Evolutionary conservation across 1,140 invertebrate species (phyloP).

Genomic region (Prorops nasuta): DNA sequence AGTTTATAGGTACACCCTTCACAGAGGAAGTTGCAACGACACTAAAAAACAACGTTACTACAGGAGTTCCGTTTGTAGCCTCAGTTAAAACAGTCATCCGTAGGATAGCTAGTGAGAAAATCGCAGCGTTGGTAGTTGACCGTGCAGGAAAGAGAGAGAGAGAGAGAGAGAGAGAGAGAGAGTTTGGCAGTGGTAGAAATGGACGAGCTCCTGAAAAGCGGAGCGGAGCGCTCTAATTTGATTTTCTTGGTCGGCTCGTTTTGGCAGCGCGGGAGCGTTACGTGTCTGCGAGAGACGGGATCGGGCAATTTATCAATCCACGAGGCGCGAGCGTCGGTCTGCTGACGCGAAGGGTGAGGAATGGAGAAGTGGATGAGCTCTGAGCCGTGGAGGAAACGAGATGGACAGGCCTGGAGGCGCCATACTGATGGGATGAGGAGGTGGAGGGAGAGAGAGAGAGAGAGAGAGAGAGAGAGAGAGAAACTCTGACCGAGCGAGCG

Average conservation of each 20-base stretch:
- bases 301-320: constrained; percentile 55
- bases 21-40: too few species aligned
- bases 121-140: neutral
- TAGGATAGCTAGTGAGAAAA: too few species aligned
- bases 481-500: constrained; percentile 52
- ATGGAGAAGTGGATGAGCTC: neutral
- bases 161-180: constrained; percentile 10
- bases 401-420: too few species aligned
- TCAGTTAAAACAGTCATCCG: too few species aligned
- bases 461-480: constrained; percentile 31
- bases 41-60: too few species aligned
- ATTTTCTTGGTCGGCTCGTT: constrained; percentile 42
- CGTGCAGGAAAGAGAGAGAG: neutral
- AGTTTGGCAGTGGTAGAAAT: constrained; percentile 1
- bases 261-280: constrained; percentile 42
- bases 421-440: too few species aligned
- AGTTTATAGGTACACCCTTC: too few species aligned
- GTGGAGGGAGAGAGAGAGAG: neutral
- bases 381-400: too few species aligned
- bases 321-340: constrained; percentile 11
- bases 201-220: constrained; percentile 8
- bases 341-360: neutral
- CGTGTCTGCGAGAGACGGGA: constrained; percentile 45
- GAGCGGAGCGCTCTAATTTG: constrained; percentile 40
- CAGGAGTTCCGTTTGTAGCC: too few species aligned